These are phyloP conservation scores for Lasioglossum zephyrum DNA, from an alignment of 2,888 invertebrate genomes.

Conservation along the genomic window DNA sequence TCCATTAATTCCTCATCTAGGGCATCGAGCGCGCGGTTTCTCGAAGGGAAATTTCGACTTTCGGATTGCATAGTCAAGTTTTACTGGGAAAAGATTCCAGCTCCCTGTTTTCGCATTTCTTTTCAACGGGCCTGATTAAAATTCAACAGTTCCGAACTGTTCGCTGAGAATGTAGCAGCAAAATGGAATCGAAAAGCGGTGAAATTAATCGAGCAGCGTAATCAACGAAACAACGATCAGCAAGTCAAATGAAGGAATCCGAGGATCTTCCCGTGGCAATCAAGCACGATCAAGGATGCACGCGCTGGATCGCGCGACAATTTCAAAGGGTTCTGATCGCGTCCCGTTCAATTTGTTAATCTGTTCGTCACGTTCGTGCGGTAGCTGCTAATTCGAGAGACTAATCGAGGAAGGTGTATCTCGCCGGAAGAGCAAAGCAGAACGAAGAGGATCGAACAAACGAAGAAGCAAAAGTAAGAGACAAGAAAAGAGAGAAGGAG, in stretches of 20 bases:
- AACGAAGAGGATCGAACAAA: slow-evolving; percentile 16
- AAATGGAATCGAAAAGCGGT: not conserved
- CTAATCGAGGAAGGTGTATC: slow-evolving; percentile 51
- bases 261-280: not conserved
- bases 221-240: not conserved
- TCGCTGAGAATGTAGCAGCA: too few species aligned
- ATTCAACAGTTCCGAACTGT: too few species aligned
- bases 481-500: slow-evolving; percentile 14
- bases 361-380: slow-evolving; percentile 55
- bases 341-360: slow-evolving; percentile 63
- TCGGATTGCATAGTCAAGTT: not conserved
- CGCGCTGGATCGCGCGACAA: not conserved
- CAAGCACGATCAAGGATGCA: not conserved
- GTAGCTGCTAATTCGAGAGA: slow-evolving; percentile 61
- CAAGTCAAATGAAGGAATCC: not conserved
- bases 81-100: not conserved
- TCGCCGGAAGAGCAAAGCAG: slow-evolving; percentile 31
- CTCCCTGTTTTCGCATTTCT: not conserved
- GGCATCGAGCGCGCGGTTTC: not conserved
- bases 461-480: not conserved
- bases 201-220: not conserved
- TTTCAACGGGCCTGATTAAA: too few species aligned
- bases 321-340: slow-evolving; percentile 12
- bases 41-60: not conserved
- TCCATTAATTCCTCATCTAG: not conserved